Percentiles rank a stretch among this genome's conserved stretches.
These are phyloP conservation scores for Zosterops japonicus DNA, from an alignment of 2,113 vertebrate species.

Conservation along the genomic window DNA sequence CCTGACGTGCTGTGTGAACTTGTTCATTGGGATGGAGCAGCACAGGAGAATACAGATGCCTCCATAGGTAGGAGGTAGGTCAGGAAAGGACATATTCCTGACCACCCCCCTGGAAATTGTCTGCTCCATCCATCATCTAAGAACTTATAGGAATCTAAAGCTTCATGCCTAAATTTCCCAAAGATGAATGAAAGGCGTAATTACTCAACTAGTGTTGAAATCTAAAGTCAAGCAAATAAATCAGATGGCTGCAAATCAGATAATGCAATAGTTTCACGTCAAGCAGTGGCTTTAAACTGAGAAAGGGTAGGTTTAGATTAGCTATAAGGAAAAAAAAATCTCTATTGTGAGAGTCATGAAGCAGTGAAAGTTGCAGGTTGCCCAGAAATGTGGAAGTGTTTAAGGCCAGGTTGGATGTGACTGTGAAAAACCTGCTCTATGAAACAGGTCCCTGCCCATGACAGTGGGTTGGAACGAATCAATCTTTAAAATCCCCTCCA, in stretches of 20 bases:
- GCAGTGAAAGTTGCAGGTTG: neutral
- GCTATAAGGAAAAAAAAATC: neutral
- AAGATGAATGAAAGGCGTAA: neutral
- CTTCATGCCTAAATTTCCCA: neutral
- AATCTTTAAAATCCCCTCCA: neutral
- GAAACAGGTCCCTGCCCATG: neutral
- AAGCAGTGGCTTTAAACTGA: neutral
- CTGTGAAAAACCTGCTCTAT: neutral
- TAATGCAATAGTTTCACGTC: neutral
- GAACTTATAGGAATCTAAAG: neutral
- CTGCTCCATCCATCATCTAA: neutral
- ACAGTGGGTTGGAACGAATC: neutral
- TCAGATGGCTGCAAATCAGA: neutral
- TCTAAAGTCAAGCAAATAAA: neutral
- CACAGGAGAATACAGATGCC: neutral
- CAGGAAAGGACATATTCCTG: neutral
- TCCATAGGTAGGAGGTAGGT: neutral
- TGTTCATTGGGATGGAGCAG: neutral
- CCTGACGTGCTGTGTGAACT: neutral
- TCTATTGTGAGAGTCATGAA: neutral
- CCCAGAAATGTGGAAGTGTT: neutral
- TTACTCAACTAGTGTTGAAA: neutral
- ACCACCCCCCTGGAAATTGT: neutral
- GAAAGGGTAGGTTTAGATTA: neutral
- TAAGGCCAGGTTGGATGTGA: neutral